A percentile compares a stretch with the other conserved stretches of the same genome.
These are phyloP conservation scores for Eremophila alpestris DNA, from an alignment of 2,797 vertebrate species.

Conservation along the genomic window DNA sequence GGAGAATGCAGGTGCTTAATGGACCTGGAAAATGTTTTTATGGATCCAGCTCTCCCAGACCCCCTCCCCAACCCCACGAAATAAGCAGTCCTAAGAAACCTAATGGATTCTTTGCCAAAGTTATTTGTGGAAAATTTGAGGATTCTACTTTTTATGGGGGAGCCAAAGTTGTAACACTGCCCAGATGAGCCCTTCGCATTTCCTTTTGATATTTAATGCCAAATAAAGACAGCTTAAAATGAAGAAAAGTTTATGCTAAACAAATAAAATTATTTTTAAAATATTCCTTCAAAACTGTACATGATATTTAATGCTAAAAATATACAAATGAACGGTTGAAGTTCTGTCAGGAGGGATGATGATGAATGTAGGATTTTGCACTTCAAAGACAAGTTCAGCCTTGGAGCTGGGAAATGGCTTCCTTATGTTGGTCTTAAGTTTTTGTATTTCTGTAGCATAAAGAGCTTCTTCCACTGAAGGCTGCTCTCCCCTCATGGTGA, in stretches of 20 bases:
- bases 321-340: not conserved
- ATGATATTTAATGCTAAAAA: not conserved
- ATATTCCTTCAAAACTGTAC: not conserved
- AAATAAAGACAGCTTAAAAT: not conserved
- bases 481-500: not conserved
- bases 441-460: not conserved
- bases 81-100: not conserved
- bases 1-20: not conserved
- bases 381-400: not conserved
- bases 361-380: not conserved
- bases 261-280: not conserved
- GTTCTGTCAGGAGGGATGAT: not conserved
- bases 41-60: not conserved
- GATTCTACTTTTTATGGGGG: not conserved
- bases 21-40: not conserved
- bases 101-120: not conserved
- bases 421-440: not conserved
- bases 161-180: not conserved
- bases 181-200: not conserved
- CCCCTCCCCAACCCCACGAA: accelerated
- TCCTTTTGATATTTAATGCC: not conserved
- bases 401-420: not conserved
- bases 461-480: not conserved
- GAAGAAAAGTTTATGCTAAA: not conserved
- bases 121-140: not conserved